These are phyloP conservation scores for Bambusicola thoracicus DNA, from an alignment of 2,113 vertebrate genomes.

Conservation along the genomic window DNA sequence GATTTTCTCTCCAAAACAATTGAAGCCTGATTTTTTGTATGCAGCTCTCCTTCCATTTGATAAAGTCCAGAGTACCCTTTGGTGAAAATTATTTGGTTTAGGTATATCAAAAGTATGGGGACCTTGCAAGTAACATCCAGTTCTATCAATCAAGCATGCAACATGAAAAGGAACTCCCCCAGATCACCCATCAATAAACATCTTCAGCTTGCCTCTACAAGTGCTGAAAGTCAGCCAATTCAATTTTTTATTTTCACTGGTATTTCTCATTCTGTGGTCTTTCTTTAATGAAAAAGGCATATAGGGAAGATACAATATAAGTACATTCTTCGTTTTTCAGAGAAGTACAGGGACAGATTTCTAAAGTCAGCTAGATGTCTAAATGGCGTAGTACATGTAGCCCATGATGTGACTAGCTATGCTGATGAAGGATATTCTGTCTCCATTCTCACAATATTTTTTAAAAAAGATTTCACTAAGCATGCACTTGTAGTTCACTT, in stretches of 20 bases:
- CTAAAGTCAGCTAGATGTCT: not conserved
- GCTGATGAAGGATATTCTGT: not conserved
- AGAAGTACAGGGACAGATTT: not conserved
- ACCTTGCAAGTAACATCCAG: not conserved
- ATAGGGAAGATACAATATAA: not conserved
- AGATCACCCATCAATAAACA: not conserved
- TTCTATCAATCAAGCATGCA: not conserved
- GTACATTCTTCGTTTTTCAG: not conserved
- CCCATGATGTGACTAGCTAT: not conserved
- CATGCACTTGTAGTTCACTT: not conserved
- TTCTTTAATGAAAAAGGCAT: not conserved
- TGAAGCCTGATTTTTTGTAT: conserved; percentile 32
- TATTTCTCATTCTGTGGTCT: not conserved
- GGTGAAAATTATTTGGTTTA: not conserved
- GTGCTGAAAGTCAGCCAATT: not conserved
- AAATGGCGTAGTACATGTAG: not conserved
- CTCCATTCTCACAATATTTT: not conserved
- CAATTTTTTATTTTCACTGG: not conserved
- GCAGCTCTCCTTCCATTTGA: not conserved
- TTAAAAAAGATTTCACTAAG: not conserved
- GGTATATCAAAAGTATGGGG: not conserved
- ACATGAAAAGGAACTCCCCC: not conserved
- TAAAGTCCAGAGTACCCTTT: not conserved
- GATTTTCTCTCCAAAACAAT: conserved; percentile 22
- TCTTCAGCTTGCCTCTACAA: not conserved